Evolutionary conservation across 92 coral and sea anemone genomes (phyloP).

Genomic region (Pocillopora meandrina): DNA sequence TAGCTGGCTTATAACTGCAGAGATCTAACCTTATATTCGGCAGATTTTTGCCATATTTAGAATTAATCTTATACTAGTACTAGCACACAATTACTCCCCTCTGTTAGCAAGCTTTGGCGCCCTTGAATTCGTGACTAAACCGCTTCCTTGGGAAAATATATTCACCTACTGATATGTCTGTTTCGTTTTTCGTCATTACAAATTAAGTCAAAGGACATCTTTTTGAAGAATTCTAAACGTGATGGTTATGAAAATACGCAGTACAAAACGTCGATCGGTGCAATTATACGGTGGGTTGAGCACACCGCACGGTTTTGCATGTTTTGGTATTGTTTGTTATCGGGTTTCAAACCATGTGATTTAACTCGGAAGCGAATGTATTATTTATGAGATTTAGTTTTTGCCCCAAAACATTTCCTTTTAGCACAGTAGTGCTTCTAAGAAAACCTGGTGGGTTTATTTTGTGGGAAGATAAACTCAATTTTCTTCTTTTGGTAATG

Average conservation of each 20-base stretch:
- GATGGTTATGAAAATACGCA: neutral
- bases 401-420: neutral
- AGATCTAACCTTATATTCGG: neutral
- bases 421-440: neutral
- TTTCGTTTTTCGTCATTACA: neutral
- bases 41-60: neutral
- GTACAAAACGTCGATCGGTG: neutral
- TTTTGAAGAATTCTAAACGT: neutral
- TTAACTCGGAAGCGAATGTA: conserved; percentile 52
- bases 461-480: neutral
- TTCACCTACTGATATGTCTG: neutral
- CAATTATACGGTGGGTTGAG: conserved; percentile 27
- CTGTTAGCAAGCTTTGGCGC: conserved; percentile 23
- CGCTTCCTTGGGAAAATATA: neutral
- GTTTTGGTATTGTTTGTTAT: conserved; percentile 68
- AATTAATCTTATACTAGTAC: neutral
- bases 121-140: conserved; percentile 16
- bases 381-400: conserved; percentile 54
- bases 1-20: neutral
- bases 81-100: conserved; percentile 29
- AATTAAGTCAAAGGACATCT: neutral
- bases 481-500: neutral
- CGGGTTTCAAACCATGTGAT: conserved; percentile 85
- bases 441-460: neutral
- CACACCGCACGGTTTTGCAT: conserved; percentile 33